Conservation (phyloP, 92 coral and sea anemone species). For the Desmophyllum pertusum region DNA sequence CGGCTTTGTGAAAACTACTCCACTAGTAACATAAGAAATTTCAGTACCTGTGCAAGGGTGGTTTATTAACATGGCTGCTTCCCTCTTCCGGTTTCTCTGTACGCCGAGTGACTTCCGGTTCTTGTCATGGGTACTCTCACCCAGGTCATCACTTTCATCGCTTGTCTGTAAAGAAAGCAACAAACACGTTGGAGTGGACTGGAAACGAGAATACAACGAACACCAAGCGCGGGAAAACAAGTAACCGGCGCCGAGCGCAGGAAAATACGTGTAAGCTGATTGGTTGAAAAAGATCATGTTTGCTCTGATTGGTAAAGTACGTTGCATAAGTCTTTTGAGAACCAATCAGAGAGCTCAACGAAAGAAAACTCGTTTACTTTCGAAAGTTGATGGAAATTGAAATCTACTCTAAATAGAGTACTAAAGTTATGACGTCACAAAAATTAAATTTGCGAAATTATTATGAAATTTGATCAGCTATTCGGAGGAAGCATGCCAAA, state of each 20-base stretch:
- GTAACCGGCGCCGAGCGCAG: no score
- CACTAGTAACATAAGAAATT: background rate
- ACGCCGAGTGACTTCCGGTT: background rate
- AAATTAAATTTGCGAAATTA: no score
- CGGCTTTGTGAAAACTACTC: background rate
- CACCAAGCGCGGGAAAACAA: no score
- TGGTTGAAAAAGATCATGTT: no score
- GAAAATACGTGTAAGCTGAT: no score
- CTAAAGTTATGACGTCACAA: no score
- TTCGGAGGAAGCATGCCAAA: no score
- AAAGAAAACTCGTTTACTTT: no score
- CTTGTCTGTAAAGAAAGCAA: conserved; percentile 45
- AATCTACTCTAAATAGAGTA: no score
- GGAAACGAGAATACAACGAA: background rate
- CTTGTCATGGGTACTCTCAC: conserved; percentile 13
- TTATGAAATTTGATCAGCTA: no score
- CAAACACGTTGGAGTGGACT: background rate
- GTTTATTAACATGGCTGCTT: background rate
- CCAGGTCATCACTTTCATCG: conserved; percentile 85
- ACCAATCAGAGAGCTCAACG: background rate
- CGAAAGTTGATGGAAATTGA: no score
- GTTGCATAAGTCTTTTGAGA: background rate
- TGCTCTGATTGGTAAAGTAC: no score
- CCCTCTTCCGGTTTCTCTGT: conserved; percentile 1
- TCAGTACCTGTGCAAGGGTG: conserved; percentile 1